Evolutionary conservation across 2,797 vertebrate genomes (phyloP), one percentile per base, ranked within the genome.

Genomic region (Adelosebastes latens): DNA sequence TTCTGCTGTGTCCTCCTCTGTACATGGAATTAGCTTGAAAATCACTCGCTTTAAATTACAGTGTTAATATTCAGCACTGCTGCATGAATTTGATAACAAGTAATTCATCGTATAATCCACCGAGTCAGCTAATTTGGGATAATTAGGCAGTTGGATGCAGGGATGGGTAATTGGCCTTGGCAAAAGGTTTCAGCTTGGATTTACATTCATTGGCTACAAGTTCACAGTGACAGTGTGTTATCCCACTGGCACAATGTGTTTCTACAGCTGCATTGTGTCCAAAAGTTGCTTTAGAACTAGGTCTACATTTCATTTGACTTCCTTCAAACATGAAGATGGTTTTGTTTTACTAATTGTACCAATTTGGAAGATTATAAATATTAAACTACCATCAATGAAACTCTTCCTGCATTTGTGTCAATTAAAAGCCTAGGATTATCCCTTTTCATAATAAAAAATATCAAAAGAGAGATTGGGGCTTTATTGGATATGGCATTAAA

Each of bases 111-210:
- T 67, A 83, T 87, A 91, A 91, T 90, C 77, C 79, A 81, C 77
- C 74, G 64, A 89, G 83, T 88, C 87, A 89, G 84, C 86, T 92
- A 85, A 91, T 89, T 89, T 88, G 82, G 31, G 36, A 36, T 89
- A 92, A 90, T 90, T 85, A 92, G 82, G 71, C 75, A 69, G 79
- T 72, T 53, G 24, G 73, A 90, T 82, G 74, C 85, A 55, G 75
- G 56, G 67, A 56, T 5, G 67, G 64, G 42, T 88, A 89, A 92
- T 89, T 93, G 84, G 76, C 83, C 79, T 72, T 87, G 87, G 82
- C 73, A 84, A 74, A 80, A 77, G 68, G 80, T 88, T 88, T 82
- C 59, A 75, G 85, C 53, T 63, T 63, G 80, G 82, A 81, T 89
- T 86, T 78, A 79, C 67, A 82, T 72, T 75, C 64, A 59, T 36